These are phyloP conservation scores for Hippocampus abdominalis DNA, from an alignment of 2,113 vertebrate species.

Conservation along the genomic window DNA sequence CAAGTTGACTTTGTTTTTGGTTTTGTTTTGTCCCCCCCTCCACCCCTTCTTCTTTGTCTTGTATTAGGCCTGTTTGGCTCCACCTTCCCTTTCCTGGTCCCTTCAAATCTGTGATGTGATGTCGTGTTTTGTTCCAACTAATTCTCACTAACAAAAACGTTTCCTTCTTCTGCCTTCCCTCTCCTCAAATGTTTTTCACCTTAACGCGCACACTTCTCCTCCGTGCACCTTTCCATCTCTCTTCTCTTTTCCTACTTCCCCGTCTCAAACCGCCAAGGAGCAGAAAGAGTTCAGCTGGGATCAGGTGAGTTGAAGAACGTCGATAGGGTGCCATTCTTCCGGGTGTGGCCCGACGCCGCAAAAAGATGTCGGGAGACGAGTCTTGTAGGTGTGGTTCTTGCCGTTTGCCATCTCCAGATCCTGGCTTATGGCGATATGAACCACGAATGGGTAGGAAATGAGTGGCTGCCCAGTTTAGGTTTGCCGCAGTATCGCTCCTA, in stretches of 20 bases:
- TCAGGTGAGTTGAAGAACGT: slow-evolving; percentile 74
- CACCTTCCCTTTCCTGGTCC: slow-evolving; percentile 65
- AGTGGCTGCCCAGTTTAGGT: slow-evolving; percentile 90
- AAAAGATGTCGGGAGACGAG: neutral
- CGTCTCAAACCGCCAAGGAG: slow-evolving; percentile 70
- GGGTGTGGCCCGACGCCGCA: neutral
- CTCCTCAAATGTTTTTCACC: slow-evolving; percentile 25
- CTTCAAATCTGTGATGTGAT: slow-evolving; percentile 66
- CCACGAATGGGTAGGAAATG: slow-evolving; percentile 92
- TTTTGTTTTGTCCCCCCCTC: too few species aligned
- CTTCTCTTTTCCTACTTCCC: slow-evolving; percentile 34
- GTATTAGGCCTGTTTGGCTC: slow-evolving; percentile 71
- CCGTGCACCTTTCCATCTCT: slow-evolving; percentile 47
- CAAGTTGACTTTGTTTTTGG: slow-evolving; percentile 44
- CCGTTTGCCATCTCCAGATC: slow-evolving; percentile 70
- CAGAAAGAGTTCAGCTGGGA: slow-evolving; percentile 93
- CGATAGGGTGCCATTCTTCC: neutral
- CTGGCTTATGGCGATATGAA: slow-evolving; percentile 93
- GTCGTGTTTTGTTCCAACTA: slow-evolving; percentile 68
- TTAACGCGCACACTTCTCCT: slow-evolving; percentile 52
- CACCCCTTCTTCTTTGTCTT: slow-evolving; percentile 57
- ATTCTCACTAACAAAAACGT: slow-evolving; percentile 74
- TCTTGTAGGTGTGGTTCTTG: neutral
- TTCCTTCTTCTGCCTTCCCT: slow-evolving; percentile 64
- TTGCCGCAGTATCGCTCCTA: slow-evolving; percentile 92